These are phyloP conservation scores for Pangasius mekongensis DNA, from an alignment of 2,797 vertebrate genomes.

Conservation along the genomic window DNA sequence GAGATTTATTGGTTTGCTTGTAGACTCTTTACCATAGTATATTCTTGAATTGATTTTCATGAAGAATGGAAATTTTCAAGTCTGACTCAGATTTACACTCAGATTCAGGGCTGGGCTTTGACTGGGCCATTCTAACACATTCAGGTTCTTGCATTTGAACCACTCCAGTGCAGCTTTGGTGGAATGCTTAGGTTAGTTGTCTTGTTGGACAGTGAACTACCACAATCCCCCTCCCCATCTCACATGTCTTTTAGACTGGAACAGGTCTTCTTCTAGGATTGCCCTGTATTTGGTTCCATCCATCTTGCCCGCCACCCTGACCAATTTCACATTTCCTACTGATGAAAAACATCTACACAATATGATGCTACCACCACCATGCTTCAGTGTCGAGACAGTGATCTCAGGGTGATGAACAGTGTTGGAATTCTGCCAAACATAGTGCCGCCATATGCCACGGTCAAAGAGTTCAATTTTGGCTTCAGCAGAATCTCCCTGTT, in stretches of 20 bases:
- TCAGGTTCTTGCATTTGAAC: background rate
- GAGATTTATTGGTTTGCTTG: background rate
- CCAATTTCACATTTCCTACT: background rate
- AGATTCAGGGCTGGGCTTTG: background rate
- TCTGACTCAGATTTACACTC: background rate
- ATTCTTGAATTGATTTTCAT: background rate
- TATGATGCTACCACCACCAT: conserved; percentile 2
- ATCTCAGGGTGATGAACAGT: background rate
- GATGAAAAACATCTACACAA: background rate
- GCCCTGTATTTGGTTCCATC: background rate
- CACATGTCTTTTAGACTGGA: background rate
- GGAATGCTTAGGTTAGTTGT: background rate
- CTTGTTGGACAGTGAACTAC: background rate
- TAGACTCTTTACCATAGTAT: background rate
- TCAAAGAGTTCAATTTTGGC: background rate
- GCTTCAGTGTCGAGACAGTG: background rate
- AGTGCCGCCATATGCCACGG: background rate
- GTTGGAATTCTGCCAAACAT: background rate
- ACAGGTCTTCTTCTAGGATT: background rate
- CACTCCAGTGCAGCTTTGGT: background rate
- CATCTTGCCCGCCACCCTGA: background rate
- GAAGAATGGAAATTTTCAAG: background rate
- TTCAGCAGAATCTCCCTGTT: too few relatives aligned
- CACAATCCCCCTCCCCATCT: background rate
- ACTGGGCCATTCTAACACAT: background rate